Percentiles rank a stretch among this genome's conserved stretches.
Conservation (phyloP, 2,113 vertebrate species). For the Petaurus breviceps region DNA sequence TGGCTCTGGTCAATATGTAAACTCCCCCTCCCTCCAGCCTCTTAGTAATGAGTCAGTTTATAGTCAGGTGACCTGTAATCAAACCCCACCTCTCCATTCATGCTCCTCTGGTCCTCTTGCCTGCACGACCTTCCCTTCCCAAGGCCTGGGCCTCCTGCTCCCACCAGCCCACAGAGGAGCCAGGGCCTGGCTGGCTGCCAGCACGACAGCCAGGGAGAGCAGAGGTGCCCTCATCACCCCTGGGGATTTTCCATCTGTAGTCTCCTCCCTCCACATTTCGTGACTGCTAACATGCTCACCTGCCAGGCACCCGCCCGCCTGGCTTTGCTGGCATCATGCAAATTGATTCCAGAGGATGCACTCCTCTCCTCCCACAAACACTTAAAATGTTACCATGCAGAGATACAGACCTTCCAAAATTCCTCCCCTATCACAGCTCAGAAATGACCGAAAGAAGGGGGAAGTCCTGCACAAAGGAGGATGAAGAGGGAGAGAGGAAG, state of each 20-base stretch:
- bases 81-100: too few species aligned
- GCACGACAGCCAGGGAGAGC: neutral
- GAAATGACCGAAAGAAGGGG: neutral
- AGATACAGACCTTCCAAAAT: neutral
- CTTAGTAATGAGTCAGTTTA: too few species aligned
- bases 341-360: neutral
- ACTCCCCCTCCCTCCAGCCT: too few species aligned
- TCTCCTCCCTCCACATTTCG: neutral
- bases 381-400: neutral
- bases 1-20: too few species aligned
- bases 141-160: neutral
- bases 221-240: neutral
- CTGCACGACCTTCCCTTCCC: neutral
- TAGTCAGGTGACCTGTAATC: too few species aligned
- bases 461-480: neutral
- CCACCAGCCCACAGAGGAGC: too few species aligned
- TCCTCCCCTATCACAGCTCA: neutral
- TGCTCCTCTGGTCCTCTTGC: neutral
- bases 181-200: too few species aligned
- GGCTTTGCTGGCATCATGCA: rapidly evolving
- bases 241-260: neutral
- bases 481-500: too few species aligned
- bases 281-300: neutral
- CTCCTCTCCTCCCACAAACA: neutral
- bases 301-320: neutral